A percentile compares a stretch with the other conserved stretches of the same genome.
phyloP scores from a whole-genome alignment of 2,113 vertebrate species.

The Orientallactaga bullata region DNA sequence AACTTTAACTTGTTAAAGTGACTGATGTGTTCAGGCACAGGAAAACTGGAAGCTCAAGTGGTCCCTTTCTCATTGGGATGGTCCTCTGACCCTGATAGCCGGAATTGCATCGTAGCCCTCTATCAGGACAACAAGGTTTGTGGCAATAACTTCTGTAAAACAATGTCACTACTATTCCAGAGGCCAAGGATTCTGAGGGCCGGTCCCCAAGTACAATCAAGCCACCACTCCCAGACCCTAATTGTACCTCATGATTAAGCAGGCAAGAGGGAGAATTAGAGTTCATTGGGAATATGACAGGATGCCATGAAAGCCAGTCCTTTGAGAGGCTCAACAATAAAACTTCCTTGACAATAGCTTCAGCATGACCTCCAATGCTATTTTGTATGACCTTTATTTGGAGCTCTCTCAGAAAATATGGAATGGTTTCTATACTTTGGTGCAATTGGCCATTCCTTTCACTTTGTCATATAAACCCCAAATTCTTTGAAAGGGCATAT shows the following conservation, averaged over 20 bases:
- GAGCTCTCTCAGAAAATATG: too few relatives aligned
- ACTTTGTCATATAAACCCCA: neutral
- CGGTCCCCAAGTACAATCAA: too few relatives aligned
- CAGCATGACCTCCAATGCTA: neutral
- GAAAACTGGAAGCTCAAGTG: too few relatives aligned
- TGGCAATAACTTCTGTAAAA: neutral
- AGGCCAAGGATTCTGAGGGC: neutral
- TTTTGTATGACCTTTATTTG: neutral
- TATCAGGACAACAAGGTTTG: neutral
- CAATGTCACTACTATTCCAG: neutral
- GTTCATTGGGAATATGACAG: neutral
- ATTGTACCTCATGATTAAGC: neutral
- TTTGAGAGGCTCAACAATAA: neutral
- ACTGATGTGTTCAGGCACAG: neutral
- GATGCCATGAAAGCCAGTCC: accelerated
- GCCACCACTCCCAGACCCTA: neutral
- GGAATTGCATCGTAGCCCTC: neutral
- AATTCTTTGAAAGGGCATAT: too few relatives aligned
- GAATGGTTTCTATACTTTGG: neutral
- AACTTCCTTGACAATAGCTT: neutral
- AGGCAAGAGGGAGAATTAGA: neutral
- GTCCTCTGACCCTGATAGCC: neutral
- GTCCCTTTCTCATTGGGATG: neutral
- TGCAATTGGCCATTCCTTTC: neutral
- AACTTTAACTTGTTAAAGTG: neutral